Evolutionary conservation across 2,797 vertebrate species (phyloP), one percentile per base, ranked within the genome.

Genomic region (Benthosema pterotum): DNA sequence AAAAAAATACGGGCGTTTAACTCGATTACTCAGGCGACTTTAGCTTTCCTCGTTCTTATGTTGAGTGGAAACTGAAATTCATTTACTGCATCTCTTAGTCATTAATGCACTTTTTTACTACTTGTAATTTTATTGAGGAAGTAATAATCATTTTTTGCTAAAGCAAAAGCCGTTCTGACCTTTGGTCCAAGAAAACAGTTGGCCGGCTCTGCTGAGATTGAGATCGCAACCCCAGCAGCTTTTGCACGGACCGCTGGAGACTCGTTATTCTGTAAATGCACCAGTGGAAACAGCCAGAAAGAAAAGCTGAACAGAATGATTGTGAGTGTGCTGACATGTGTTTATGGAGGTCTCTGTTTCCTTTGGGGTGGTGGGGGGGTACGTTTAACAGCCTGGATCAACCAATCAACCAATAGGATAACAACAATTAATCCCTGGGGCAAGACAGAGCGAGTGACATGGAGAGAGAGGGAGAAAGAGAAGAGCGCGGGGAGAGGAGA

Each of bases 321-420:
- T 19, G 43, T 38, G 32, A 38, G 56, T 60, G 58, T 15, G 68
- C 67, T 50, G 48, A 71, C 70, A 77, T 78, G 60, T 77, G 66
- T 38, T 80, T 84, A 65, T 74, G 65, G 16, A 28, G 12, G 48
- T 65, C 59, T 64, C 25, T 28, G 75, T 25, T 25, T 25, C 25
- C 65, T 77, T 65, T 57, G 55, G 63, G 56, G 67, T n/a, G n/a
- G n/a, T n/a, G 8, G 32, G 63, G 49, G 64, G 47, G 51, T 45
- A 17, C 54, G 64, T 48, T 48, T 62, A n/a, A 79, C 54, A 59
- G 65, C 68, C 65, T 69, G 17, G 66, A 64, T 83, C 65, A 66
- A 66, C 74, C 67, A 78, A 82, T 80, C 79, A 82, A 72, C 66
- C 60, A 60, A 80, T 77, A 78, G 75, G 72, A 75, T 83, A 74